These are phyloP conservation scores for Onychomys torridus DNA, from an alignment of 2,797 vertebrate species.

Conservation along the genomic window DNA sequence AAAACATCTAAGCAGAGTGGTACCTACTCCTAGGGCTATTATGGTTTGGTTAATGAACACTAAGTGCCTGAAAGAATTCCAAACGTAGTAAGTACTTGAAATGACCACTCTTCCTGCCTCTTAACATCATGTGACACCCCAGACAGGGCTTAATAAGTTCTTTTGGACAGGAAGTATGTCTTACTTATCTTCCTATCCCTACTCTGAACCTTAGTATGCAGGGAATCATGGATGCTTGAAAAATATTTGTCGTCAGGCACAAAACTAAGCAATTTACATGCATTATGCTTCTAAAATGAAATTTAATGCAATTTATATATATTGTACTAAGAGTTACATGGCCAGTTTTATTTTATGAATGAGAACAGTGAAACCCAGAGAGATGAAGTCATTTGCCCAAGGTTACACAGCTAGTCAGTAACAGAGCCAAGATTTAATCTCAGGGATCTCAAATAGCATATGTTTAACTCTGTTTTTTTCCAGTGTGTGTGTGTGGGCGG, in stretches of 20 bases:
- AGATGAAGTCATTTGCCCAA: background rate
- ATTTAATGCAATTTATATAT: background rate
- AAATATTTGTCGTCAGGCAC: slow-evolving; percentile 46
- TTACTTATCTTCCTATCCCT: background rate
- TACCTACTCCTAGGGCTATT: background rate
- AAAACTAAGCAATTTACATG: background rate
- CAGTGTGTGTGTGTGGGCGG: no score
- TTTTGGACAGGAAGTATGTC: background rate
- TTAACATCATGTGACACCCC: background rate
- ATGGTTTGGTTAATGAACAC: background rate
- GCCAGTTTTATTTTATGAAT: background rate
- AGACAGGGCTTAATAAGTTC: background rate
- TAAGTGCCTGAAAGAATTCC: background rate
- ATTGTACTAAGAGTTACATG: background rate
- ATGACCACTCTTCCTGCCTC: background rate
- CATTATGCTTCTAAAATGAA: slow-evolving; percentile 29
- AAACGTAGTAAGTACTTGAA: background rate
- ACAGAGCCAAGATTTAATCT: background rate
- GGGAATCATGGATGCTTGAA: background rate
- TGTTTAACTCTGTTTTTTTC: background rate
- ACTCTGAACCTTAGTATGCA: background rate
- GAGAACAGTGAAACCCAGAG: background rate
- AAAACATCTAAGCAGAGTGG: background rate
- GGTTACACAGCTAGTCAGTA: background rate
- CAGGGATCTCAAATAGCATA: background rate